phyloP scores from a whole-genome alignment of 1,140 invertebrate species.

The Schlechtendalia chinensis region DNA sequence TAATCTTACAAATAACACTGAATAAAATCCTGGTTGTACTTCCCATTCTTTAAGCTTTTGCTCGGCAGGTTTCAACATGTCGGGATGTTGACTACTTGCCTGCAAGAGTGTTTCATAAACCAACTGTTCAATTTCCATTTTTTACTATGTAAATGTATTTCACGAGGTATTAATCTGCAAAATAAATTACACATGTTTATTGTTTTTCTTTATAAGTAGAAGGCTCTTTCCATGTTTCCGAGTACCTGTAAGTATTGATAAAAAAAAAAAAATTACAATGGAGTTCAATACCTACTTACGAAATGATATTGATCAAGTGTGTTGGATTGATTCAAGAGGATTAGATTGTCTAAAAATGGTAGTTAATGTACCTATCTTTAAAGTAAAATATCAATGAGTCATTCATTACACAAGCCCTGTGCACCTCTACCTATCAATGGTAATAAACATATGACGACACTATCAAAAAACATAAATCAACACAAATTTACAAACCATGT shows the following conservation, averaged over 20 bases:
- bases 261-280: neutral
- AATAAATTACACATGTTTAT: no score
- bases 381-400: neutral
- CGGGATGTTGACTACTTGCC: constrained; percentile 81
- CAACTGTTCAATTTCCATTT: constrained; percentile 49
- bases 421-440: neutral
- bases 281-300: neutral
- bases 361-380: no score
- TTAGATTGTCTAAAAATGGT: no score
- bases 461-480: neutral
- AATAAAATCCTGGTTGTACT: constrained; percentile 82
- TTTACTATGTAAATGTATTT: neutral
- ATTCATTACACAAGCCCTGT: neutral
- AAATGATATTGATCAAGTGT: no score
- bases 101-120: constrained; percentile 74
- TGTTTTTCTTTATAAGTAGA: no score
- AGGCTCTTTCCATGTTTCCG: no score
- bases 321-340: no score
- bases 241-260: neutral
- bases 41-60: constrained; percentile 83
- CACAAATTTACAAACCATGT: no score
- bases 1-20: constrained; percentile 71
- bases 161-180: neutral
- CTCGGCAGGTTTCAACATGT: constrained; percentile 82
- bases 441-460: neutral